phyloP scores from a whole-genome alignment of 2,888 invertebrate species.

The Nineta flava region DNA sequence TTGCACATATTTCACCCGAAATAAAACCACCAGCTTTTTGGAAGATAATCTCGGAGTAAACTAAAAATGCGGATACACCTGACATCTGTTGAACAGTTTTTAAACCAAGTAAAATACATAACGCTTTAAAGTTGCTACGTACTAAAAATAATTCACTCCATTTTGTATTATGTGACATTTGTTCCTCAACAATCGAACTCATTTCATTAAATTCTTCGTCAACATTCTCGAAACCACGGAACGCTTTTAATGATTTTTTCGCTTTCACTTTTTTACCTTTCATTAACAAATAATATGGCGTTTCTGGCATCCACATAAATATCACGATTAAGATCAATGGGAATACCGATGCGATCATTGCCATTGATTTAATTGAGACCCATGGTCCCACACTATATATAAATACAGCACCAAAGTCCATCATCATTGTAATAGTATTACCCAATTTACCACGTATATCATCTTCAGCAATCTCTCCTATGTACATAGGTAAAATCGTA shows the following conservation, averaged over 20 bases:
- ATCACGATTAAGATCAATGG: conserved; percentile 35
- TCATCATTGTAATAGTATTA: conserved; percentile 35
- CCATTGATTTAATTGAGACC: conserved; percentile 32
- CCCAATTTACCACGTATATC: conserved; percentile 27
- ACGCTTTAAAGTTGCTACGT: conserved; percentile 37
- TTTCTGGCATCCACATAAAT: conserved; percentile 42
- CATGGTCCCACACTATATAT: conserved; percentile 39
- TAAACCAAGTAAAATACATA: conserved; percentile 37
- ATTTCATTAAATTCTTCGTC: conserved; percentile 24
- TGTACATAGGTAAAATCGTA: conserved; percentile 2
- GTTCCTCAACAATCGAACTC: conserved; percentile 33
- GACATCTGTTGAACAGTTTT: conserved; percentile 39
- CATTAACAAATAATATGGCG: conserved; percentile 1
- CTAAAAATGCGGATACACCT: conserved; percentile 38
- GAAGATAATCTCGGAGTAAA: conserved; percentile 41
- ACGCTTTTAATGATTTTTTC: conserved; percentile 29
- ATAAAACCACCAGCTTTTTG: conserved; percentile 15
- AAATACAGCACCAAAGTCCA: conserved; percentile 37
- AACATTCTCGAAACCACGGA: conserved; percentile 29
- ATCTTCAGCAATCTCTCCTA: conserved; percentile 1
- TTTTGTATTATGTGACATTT: conserved; percentile 34
- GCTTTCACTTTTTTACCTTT: not conserved
- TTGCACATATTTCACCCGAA: conserved; percentile 21
- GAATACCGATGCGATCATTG: conserved; percentile 34
- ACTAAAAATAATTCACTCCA: conserved; percentile 33